A percentile compares a stretch with the other conserved stretches of the same genome.
Conservation (phyloP, 2,888 invertebrate species). For the Drosophila pegasa region DNA sequence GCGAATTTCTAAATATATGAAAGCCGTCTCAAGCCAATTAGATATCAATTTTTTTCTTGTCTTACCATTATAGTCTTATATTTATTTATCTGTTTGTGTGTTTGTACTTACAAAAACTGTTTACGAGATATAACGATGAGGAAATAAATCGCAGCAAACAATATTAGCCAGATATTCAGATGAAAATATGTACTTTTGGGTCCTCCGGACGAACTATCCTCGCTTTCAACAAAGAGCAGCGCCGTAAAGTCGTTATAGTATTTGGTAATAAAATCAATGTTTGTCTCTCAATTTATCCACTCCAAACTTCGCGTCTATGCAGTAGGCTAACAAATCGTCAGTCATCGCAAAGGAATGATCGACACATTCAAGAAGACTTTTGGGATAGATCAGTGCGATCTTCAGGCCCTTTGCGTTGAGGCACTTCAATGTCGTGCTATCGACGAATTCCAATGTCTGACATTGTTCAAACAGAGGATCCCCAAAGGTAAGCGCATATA, state of each 20-base stretch:
- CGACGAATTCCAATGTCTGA: not conserved
- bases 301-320: not conserved
- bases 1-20: not conserved
- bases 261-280: too few species aligned
- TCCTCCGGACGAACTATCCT: too few species aligned
- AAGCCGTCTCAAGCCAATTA: not conserved
- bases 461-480: not conserved
- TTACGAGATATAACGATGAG: conserved; percentile 11
- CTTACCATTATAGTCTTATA: not conserved
- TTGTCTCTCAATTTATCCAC: too few species aligned
- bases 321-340: conserved; percentile 26
- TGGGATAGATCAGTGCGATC: too few species aligned
- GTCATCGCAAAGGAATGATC: conserved; percentile 25
- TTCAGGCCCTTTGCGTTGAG: too few species aligned
- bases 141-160: conserved; percentile 7
- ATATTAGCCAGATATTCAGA: conserved; percentile 14
- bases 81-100: not conserved
- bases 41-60: not conserved
- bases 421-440: conserved; percentile 11
- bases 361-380: conserved; percentile 20
- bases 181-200: too few species aligned
- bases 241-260: conserved; percentile 18
- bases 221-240: conserved; percentile 28
- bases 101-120: not conserved
- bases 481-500: conserved; percentile 24